Conservation (phyloP, 2,888 invertebrate genomes). For the Lordiphosa fenestrarum region DNA sequence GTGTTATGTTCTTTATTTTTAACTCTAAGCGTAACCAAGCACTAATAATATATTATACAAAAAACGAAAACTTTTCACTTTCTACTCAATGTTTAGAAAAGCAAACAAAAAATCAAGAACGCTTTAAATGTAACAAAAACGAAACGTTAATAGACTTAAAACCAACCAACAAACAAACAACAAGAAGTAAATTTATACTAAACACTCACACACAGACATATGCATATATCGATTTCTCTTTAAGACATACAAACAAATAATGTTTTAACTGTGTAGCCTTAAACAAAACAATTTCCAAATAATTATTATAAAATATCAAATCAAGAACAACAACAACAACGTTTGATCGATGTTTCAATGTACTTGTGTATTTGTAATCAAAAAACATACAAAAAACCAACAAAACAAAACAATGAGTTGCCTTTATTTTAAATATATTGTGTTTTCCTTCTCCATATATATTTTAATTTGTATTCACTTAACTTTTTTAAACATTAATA, state of each 20-base stretch:
- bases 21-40: constrained; percentile 17
- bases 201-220: constrained; percentile 28
- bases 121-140: constrained; percentile 74
- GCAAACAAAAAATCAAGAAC: constrained; percentile 49
- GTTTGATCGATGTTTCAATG: constrained; percentile 33
- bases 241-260: constrained; percentile 25
- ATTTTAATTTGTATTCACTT: constrained; percentile 27
- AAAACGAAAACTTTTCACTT: constrained; percentile 45
- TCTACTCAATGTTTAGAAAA: constrained; percentile 61
- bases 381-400: constrained; percentile 8
- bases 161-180: constrained; percentile 30
- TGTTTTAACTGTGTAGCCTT: constrained; percentile 70
- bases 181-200: constrained; percentile 25
- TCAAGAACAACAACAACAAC: neutral
- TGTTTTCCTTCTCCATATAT: constrained; percentile 17
- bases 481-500: constrained; percentile 14
- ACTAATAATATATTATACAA: constrained; percentile 20
- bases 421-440: constrained; percentile 23
- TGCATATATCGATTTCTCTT: constrained; percentile 31
- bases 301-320: constrained; percentile 25
- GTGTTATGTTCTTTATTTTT: constrained; percentile 17
- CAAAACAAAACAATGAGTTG: constrained; percentile 27
- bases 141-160: constrained; percentile 72
- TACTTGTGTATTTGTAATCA: constrained; percentile 40
- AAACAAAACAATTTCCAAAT: constrained; percentile 50